Evolutionary conservation across 2,797 vertebrate genomes (phyloP), one percentile per base, ranked within the genome.

Genomic region (Paedocypris micromegethes): DNA sequence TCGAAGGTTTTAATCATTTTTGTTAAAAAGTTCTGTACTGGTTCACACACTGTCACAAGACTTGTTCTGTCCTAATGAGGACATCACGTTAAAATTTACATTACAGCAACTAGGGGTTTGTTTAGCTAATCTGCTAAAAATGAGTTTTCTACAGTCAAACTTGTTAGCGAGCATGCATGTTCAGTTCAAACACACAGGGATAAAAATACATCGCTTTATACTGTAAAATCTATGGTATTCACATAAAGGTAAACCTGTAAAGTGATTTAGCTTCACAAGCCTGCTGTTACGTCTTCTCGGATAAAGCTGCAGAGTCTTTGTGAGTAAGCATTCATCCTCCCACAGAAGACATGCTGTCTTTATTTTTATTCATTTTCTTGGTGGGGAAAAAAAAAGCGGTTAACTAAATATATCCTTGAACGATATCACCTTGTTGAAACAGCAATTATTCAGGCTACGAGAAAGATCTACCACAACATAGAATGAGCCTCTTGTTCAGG

Each of bases 331-430:
- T 23, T 6, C 56, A 60, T 46, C 44, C 58, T 39, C 57, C 66
- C 58, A 3, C 38, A 51, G 70, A 73, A 72, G 46, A 77, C 61
- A 64, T 45, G 38, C 37, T 6, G 23, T 64, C 37, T 58, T 57
- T 53, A 75, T 77, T 72, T 75, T 64, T 66, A 59, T 23, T 46
- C 56, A 60, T 44, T 72, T 23, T 23, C 23, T 23, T 23, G 23
- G 23, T 23, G 23, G 23, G 23, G 70, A 72, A 64, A 48, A 78
- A 73, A 65, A 79, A 48, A 55, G 8, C 64, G 56, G 9, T 41
- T 64, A 57, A 66, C 73, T 81, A 75, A 77, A 79, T 78, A 72
- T 45, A 40, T 45, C 64, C 54, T 55, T 52, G 64, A 63, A 61
- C 68, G 53, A 67, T 64, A 59, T 64, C 62, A 66, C 45, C 9